Conservation (phyloP, 2,113 vertebrate species). For the Globicephala melas region DNA sequence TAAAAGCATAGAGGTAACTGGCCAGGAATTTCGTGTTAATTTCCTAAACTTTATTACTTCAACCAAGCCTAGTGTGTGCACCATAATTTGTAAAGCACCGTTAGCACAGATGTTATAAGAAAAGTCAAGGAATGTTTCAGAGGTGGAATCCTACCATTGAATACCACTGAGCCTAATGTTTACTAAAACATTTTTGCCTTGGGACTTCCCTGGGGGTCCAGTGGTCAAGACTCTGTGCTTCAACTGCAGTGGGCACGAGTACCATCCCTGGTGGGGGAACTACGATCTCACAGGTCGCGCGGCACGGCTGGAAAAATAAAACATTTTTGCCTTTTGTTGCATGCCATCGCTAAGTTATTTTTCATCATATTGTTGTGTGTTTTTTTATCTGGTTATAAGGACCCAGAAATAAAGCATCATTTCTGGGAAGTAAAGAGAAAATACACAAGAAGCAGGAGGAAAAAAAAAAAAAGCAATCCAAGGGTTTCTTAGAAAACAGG, state of each 20-base stretch:
- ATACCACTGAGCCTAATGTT: background rate
- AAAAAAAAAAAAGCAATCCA: background rate
- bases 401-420: background rate
- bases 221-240: too few species aligned
- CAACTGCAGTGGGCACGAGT: too few species aligned
- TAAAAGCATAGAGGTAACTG: background rate
- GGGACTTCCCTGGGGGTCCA: too few species aligned
- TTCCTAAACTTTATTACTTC: background rate
- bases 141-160: background rate
- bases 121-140: background rate
- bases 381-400: background rate
- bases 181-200: background rate
- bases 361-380: background rate
- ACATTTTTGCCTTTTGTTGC: background rate
- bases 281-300: too few species aligned
- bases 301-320: background rate
- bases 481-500: background rate
- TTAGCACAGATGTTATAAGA: background rate
- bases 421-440: slow-evolving; percentile 6
- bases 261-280: too few species aligned
- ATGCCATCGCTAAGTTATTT: background rate
- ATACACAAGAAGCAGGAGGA: background rate
- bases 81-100: background rate
- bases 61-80: background rate
- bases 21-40: background rate